A percentile compares a stretch with the other conserved stretches of the same genome.
phyloP scores from a whole-genome alignment of 2,113 vertebrate species.

The Mesoclemmys tuberculata region DNA sequence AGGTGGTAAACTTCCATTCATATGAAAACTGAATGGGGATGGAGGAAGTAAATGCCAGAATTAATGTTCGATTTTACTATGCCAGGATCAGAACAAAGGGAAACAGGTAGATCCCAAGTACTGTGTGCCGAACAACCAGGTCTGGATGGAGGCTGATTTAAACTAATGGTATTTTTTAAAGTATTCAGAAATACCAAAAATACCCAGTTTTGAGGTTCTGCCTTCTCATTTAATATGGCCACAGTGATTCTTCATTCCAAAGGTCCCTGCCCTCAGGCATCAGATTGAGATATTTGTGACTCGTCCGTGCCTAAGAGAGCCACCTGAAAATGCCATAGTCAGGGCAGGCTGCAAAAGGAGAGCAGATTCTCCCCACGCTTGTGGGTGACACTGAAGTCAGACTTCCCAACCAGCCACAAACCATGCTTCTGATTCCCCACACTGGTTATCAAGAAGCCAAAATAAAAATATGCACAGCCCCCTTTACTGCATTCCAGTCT shows the following conservation, averaged over 20 bases:
- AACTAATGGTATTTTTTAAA: not conserved
- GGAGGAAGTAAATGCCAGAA: not conserved
- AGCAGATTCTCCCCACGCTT: too few species aligned
- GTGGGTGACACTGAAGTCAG: too few species aligned
- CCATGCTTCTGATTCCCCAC: too few species aligned
- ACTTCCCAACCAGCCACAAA: too few species aligned
- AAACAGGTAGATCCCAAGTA: not conserved
- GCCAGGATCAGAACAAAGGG: not conserved
- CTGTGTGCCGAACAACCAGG: not conserved
- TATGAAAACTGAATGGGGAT: not conserved
- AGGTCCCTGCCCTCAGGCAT: not conserved
- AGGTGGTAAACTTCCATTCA: not conserved
- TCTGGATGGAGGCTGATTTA: not conserved
- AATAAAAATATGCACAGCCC: too few species aligned
- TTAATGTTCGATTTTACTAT: not conserved
- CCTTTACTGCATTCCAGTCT: too few species aligned
- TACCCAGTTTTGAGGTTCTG: not conserved
- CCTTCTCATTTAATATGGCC: not conserved
- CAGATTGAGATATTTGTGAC: not conserved
- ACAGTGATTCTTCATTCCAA: not conserved
- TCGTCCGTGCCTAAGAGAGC: too few species aligned
- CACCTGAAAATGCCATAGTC: too few species aligned
- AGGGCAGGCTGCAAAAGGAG: too few species aligned
- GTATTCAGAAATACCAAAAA: not conserved
- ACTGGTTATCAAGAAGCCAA: too few species aligned